Evolutionary conservation across 1,140 invertebrate species (phyloP).

Genomic region (Atopsyche davidsoni): DNA sequence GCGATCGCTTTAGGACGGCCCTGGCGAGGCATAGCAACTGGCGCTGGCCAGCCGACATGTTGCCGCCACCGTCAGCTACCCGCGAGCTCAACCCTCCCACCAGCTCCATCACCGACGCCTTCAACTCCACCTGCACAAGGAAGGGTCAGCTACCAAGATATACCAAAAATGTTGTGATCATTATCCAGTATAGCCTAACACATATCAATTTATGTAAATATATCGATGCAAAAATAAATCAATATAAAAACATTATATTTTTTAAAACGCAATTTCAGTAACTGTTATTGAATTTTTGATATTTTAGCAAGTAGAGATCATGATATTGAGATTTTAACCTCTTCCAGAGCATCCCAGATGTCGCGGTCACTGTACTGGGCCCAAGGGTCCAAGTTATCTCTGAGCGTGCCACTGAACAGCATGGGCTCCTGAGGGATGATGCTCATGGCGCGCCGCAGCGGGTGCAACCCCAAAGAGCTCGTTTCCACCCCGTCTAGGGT

Average conservation of each 20-base stretch:
- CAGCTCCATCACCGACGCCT: conserved; percentile 43
- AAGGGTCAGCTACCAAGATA: background rate
- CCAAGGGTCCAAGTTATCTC: conserved; percentile 68
- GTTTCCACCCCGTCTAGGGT: conserved; percentile 55
- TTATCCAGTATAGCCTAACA: background rate
- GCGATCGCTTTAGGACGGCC: conserved; percentile 65
- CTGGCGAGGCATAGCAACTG: conserved; percentile 73
- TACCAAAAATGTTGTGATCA: background rate
- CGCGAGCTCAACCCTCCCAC: conserved; percentile 50
- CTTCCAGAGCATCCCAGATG: conserved; percentile 68
- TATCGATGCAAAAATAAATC: background rate
- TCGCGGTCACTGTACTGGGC: conserved; percentile 51
- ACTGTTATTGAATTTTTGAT: background rate
- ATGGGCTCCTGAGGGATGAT: conserved; percentile 71
- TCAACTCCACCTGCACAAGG: conserved; percentile 51
- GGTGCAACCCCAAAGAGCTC: conserved; percentile 50
- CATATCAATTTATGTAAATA: background rate
- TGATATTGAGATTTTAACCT: conserved; percentile 42
- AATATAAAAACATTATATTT: background rate
- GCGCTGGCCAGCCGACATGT: conserved; percentile 70
- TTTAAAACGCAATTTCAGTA: background rate
- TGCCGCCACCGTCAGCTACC: conserved; percentile 66
- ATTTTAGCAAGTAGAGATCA: background rate
- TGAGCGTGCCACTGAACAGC: conserved; percentile 58
- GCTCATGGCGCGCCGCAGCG: conserved; percentile 56